Base-by-base conservation (phyloP, 2,888 invertebrate species). In the Drosophila kambysellisi region DNA sequence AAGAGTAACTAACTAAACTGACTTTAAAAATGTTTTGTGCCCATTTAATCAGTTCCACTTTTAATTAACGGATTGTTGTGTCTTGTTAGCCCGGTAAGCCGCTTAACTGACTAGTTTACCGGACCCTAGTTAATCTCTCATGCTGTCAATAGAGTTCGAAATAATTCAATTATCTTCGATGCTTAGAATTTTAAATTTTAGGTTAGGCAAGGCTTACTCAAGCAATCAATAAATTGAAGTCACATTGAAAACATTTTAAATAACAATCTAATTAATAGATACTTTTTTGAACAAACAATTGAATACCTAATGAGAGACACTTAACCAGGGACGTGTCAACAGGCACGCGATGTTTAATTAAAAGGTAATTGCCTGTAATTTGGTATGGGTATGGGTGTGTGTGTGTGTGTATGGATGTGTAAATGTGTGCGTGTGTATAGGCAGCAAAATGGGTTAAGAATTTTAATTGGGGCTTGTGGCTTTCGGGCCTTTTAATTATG, bases 361-460 rank as follows among this genome's bases (percentile, higher is more conserved):
- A 88, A 88, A 81, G 90, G 74, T 82, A 88, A 88, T 88, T 88
- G 88, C 61, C 75, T 77, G 80, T 80, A 86, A 88, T 88, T 88
- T 83, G 78, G 68, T 83, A 83, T 74, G 60, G 68, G 76, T 81
- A 69, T 65, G 2, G 32, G 39, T 33, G 17, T 30, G 5, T 6
- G 32, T 33, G n/a, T 30, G 29, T 51, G 3, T 29, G 39, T 51
- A 41, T 53, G 30, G 25, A 25, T 32, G 61, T 52, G 20, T 41
- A 12, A 25, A 8, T 43, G 41, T 62, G 43, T 39, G 20, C 1
- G 20, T 25, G 20, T 20, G 15, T 39, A 25, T 46, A 46, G 46
- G 8, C 25, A 25, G 15, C 8, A 15, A 73, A 67, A 62, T 62
- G 56, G 76, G 67, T 67, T 85, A 79, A 87, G 74, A 78, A 82